Base-by-base conservation (phyloP, 2,888 invertebrate species). In the Tetropium fuscum region DNA sequence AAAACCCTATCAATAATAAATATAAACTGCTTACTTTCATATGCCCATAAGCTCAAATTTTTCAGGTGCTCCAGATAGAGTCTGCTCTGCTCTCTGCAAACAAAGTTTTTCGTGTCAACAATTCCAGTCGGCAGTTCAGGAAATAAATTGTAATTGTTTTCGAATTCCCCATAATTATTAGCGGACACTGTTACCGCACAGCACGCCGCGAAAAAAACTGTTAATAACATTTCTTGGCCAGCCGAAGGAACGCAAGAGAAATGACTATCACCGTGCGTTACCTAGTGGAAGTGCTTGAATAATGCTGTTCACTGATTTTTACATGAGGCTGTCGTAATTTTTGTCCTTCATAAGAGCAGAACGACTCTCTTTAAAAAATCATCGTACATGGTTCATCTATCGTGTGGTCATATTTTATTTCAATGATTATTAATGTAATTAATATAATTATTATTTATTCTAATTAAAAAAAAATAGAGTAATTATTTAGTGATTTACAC, bases 41-140 rank as follows among this genome's bases (percentile, higher is more conserved):
- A 84, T 0, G 86, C 84, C 86, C 86, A 86, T 10, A 86, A 69
- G 1, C 85, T 86, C 55, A 84, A 83, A 69, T 87, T 87, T 68
- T 83, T 83, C 66, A 87, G 65, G 56, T 72, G 66, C 13, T 74
- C 72, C 19, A 69, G 44, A 53, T 76, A 78, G 47, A 73, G 53
- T 47, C 69, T 48, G 54, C 73, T 75, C 20, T 78, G 74, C n/a
- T 71, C 69, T 53, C 65, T 64, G 51, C 78, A 78, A 16, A 76
- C 44, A 51, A 64, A 55, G 57, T 78, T 74, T 59, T 68, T 59
- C 27, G 73, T 65, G 16, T 68, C 60, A 20, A 72, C 63, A 34
- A 70, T 64, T 4, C 66, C 71, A 32, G 69, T 60, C 1, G 75
- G 77, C 44, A 78, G 61, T 22, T 62, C 60, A 4, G 78, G 78